A percentile compares a stretch with the other conserved stretches of the same genome.
phyloP scores from a whole-genome alignment of 2,888 invertebrate genomes.

The Netelia virgata region DNA sequence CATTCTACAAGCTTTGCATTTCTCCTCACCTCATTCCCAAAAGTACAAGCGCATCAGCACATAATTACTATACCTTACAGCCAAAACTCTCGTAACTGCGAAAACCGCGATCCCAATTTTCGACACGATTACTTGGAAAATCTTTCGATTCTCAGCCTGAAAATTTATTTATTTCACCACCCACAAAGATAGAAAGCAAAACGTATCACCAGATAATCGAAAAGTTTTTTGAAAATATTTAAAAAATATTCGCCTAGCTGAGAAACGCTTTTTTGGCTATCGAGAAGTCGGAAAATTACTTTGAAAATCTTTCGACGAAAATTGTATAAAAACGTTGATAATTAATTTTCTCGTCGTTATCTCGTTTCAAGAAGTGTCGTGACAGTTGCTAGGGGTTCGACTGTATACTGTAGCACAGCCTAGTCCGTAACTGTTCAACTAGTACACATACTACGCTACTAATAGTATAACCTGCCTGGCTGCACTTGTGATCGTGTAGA shows the following conservation, averaged over 20 bases:
- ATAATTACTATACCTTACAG: conserved; percentile 56
- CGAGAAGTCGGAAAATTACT: not conserved
- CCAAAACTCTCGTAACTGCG: conserved; percentile 29
- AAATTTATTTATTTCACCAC: too few relatives aligned
- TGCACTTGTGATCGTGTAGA: conserved; percentile 39
- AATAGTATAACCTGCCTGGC: conserved; percentile 52
- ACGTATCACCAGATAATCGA: too few relatives aligned
- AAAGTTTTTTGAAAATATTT: too few relatives aligned
- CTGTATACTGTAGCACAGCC: conserved; percentile 42
- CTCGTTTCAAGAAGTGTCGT: too few relatives aligned
- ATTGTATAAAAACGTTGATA: too few relatives aligned
- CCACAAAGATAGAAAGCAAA: too few relatives aligned
- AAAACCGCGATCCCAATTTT: not conserved
- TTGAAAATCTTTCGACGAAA: not conserved
- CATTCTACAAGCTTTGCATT: conserved; percentile 57
- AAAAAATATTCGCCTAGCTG: too few relatives aligned
- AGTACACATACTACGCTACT: conserved; percentile 49
- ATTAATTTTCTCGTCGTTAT: too few relatives aligned
- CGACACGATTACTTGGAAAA: not conserved
- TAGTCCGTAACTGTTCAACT: conserved; percentile 51
- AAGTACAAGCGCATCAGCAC: conserved; percentile 54
- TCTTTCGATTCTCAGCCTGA: too few relatives aligned
- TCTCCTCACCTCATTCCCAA: conserved; percentile 54
- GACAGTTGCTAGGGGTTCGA: conserved; percentile 39
- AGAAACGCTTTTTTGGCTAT: too few relatives aligned